Evolutionary conservation across 1,140 invertebrate genomes (phyloP).

Genomic region (Myzus persicae): DNA sequence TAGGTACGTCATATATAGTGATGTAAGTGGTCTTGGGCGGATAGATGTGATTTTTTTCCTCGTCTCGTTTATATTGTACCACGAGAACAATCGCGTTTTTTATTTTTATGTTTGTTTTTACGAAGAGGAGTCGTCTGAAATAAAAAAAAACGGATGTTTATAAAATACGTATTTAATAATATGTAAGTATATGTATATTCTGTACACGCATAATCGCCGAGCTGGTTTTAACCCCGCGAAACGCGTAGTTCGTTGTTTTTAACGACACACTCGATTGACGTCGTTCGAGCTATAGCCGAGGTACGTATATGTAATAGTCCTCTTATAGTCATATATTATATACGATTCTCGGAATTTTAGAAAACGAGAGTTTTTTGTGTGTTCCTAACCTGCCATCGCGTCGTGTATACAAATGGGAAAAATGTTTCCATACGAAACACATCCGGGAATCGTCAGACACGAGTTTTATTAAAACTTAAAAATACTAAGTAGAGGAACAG

Average conservation of each 20-base stretch:
- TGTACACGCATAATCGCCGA: background rate
- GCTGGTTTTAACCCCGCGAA: background rate
- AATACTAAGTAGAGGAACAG: too few species aligned
- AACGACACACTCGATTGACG: background rate
- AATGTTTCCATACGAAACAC: background rate
- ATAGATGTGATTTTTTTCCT: background rate
- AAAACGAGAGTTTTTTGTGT: background rate
- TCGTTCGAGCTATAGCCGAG: background rate
- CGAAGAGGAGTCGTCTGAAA: background rate
- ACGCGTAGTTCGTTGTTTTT: background rate
- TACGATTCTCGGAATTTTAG: background rate
- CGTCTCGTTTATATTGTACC: background rate
- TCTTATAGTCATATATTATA: background rate
- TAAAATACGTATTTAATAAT: background rate
- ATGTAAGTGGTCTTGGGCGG: background rate
- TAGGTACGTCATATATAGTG: background rate
- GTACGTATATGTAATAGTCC: background rate
- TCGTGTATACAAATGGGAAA: background rate
- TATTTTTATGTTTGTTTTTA: background rate
- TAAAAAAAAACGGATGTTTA: background rate
- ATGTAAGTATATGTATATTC: background rate
- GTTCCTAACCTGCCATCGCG: background rate
- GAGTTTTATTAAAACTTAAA: too few species aligned
- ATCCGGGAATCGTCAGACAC: background rate
- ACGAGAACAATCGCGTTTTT: background rate